phyloP scores from a whole-genome alignment of 92 coral and sea anemone genomes.

The Actinostola sp. region DNA sequence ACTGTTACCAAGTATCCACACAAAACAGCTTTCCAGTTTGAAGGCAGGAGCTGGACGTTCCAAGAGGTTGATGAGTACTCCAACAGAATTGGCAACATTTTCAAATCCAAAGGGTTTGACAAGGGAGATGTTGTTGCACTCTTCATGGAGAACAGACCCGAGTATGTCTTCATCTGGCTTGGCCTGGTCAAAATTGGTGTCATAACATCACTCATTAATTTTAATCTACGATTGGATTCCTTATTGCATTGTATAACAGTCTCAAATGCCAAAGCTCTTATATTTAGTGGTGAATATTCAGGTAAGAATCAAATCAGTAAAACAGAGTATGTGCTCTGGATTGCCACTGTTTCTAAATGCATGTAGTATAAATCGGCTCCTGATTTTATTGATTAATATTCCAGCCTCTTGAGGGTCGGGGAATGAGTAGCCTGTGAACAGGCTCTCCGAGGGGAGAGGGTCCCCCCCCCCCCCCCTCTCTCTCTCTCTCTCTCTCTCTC shows the following conservation, averaged over 20 bases:
- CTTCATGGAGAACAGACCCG: constrained; percentile 81
- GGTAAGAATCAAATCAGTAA: constrained; percentile 71
- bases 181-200: constrained; percentile 96
- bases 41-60: constrained; percentile 88
- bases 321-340: no score
- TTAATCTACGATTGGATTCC: constrained; percentile 81
- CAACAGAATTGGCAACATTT: constrained; percentile 87
- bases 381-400: no score
- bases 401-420: no score
- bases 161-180: constrained; percentile 85
- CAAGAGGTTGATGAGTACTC: constrained; percentile 85
- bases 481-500: no score
- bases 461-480: no score
- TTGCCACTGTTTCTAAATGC: no score
- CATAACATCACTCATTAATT: constrained; percentile 77
- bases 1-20: constrained; percentile 67
- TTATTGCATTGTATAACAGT: constrained; percentile 74
- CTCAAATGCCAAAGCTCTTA: constrained; percentile 64
- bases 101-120: constrained; percentile 75
- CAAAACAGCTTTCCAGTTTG: constrained; percentile 83
- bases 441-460: no score
- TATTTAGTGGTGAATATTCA: constrained; percentile 67
- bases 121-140: constrained; percentile 94
- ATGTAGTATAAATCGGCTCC: no score
- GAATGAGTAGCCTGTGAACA: no score